Evolutionary conservation across 2,113 vertebrate genomes (phyloP).

Genomic region (Bubo scandiacus): DNA sequence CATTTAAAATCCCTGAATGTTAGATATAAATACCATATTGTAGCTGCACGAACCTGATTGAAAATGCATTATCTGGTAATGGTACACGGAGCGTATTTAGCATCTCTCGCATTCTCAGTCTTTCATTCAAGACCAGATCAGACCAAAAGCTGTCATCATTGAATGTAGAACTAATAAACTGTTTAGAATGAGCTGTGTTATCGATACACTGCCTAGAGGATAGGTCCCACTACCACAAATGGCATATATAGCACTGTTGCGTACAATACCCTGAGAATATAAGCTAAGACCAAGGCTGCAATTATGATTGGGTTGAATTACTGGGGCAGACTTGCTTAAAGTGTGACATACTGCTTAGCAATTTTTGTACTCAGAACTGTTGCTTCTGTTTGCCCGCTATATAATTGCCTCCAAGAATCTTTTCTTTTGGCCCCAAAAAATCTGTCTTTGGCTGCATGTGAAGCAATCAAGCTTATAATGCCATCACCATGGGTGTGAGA

Average conservation of each 20-base stretch:
- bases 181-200: neutral
- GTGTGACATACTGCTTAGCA: rapidly evolving
- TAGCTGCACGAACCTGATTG: neutral
- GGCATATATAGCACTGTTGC: rapidly evolving
- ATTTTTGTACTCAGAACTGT: neutral
- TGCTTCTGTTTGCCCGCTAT: neutral
- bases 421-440: rapidly evolving
- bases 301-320: neutral
- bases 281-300: neutral
- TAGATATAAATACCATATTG: neutral
- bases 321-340: neutral
- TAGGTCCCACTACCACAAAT: neutral
- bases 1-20: neutral
- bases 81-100: neutral
- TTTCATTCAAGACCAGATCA: neutral
- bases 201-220: neutral
- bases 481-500: neutral
- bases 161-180: neutral
- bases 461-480: neutral
- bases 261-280: neutral
- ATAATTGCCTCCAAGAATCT: neutral
- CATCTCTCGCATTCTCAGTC: neutral
- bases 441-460: neutral
- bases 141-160: neutral
- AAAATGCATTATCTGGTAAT: neutral